phyloP scores from a whole-genome alignment of 2,113 vertebrate species.

The Acanthochromis polyacanthus region DNA sequence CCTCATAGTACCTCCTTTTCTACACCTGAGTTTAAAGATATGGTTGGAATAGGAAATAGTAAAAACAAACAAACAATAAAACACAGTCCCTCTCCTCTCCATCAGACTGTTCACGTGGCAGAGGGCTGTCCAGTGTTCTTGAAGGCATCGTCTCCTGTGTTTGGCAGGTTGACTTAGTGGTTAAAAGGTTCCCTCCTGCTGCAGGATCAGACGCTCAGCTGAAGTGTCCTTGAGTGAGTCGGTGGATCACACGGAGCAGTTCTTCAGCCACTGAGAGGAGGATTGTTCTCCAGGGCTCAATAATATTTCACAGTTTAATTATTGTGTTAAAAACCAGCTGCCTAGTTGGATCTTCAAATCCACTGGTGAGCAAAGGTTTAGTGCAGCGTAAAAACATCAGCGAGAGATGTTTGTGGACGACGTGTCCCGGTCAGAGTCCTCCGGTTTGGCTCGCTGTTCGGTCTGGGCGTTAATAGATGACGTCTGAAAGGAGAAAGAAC shows the following conservation, averaged over 20 bases:
- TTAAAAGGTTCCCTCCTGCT: slow-evolving; percentile 31
- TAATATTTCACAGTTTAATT: slow-evolving; percentile 45
- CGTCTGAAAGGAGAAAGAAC: slow-evolving; percentile 38
- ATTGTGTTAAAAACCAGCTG: slow-evolving; percentile 40
- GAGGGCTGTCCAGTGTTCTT: slow-evolving; percentile 61
- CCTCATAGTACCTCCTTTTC: slow-evolving; percentile 74
- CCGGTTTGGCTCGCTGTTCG: slow-evolving; percentile 3
- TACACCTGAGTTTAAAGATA: slow-evolving; percentile 83
- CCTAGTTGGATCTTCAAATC: slow-evolving; percentile 26
- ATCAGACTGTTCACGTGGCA: slow-evolving; percentile 12
- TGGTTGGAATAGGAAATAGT: slow-evolving; percentile 60
- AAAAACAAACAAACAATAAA: slow-evolving; percentile 10
- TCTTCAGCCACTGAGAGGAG: background rate
- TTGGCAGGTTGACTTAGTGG: slow-evolving; percentile 48
- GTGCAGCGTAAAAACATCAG: slow-evolving; percentile 50
- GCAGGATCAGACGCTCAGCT: background rate
- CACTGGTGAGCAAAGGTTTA: slow-evolving; percentile 16
- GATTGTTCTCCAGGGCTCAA: slow-evolving; percentile 37
- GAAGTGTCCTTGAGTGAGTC: slow-evolving; percentile 2
- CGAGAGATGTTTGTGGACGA: background rate
- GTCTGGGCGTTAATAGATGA: slow-evolving; percentile 11
- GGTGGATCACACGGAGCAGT: background rate
- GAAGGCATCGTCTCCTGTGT: slow-evolving; percentile 30
- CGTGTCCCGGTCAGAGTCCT: background rate
- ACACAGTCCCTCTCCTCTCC: slow-evolving; percentile 16